A percentile compares a stretch with the other conserved stretches of the same genome.
Conservation (phyloP, 64 coral and sea anemone species). For the Catalaphyllia jardinei region DNA sequence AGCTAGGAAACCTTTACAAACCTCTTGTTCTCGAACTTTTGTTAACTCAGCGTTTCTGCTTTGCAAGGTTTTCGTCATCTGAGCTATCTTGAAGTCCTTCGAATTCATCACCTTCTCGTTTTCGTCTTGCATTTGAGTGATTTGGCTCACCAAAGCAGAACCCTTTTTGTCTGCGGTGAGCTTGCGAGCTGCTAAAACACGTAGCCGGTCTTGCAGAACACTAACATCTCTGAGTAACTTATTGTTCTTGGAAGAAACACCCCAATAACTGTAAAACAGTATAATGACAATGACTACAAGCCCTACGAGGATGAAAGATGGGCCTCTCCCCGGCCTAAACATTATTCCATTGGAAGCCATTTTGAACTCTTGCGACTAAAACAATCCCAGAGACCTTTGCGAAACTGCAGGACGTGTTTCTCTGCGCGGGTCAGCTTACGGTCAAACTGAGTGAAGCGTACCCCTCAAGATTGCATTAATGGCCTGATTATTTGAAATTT, state of each 20-base stretch:
- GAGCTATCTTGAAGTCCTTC: neutral
- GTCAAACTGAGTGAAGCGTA: no score
- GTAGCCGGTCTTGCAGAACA: conserved; percentile 22
- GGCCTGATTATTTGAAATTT: no score
- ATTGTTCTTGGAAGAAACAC: conserved; percentile 39
- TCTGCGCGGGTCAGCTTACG: no score
- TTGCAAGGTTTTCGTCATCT: neutral
- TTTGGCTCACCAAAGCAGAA: conserved; percentile 4
- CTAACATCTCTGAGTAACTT: conserved; percentile 33
- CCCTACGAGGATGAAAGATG: conserved; percentile 26
- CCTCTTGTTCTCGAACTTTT: conserved; percentile 3
- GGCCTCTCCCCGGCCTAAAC: conserved; percentile 15
- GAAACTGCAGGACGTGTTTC: neutral
- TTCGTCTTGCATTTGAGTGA: conserved; percentile 30
- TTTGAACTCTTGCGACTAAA: neutral
- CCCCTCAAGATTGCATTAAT: no score
- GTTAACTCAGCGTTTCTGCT: neutral
- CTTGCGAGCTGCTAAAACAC: conserved; percentile 26
- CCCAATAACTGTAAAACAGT: conserved; percentile 42
- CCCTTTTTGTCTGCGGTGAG: conserved; percentile 36
- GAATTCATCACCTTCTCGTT: neutral
- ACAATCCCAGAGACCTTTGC: conserved; percentile 8
- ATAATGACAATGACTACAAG: conserved; percentile 33
- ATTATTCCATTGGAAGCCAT: conserved; percentile 35
- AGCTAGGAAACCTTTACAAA: neutral